phyloP scores from a whole-genome alignment of 2,113 vertebrate species.

The Vicugna pacos region DNA sequence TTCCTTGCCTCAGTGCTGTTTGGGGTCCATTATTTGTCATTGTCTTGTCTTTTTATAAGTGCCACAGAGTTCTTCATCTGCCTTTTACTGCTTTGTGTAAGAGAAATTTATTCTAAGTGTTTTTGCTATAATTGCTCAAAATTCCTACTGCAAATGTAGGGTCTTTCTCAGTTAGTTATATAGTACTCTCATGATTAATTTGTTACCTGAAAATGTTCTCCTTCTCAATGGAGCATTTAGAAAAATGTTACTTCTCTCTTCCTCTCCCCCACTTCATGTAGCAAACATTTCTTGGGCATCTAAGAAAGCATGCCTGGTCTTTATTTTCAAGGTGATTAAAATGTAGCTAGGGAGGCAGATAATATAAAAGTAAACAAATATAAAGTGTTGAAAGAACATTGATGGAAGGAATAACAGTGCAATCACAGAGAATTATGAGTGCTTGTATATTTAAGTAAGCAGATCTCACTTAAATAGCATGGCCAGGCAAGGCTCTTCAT shows the following conservation, averaged over 20 bases:
- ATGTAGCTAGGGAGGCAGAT: neutral
- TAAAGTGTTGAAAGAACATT: neutral
- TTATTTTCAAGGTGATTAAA: slow-evolving; percentile 10
- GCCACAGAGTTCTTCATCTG: neutral
- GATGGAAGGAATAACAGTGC: neutral
- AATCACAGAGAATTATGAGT: neutral
- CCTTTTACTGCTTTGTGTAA: neutral
- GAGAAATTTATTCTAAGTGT: neutral
- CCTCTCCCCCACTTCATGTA: neutral
- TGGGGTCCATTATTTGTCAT: neutral
- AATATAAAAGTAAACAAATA: neutral
- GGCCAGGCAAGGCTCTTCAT: neutral
- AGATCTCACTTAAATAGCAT: neutral
- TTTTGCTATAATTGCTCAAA: neutral
- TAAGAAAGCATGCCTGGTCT: neutral
- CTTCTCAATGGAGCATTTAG: neutral
- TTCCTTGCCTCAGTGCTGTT: neutral
- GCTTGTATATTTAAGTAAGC: neutral
- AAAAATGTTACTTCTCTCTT: neutral
- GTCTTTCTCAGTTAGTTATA: neutral
- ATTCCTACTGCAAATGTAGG: neutral
- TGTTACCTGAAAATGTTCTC: neutral
- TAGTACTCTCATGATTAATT: neutral
- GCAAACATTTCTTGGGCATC: neutral
- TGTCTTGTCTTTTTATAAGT: neutral